These are phyloP conservation scores for Tetramorium alpestre DNA, from an alignment of 1,140 invertebrate genomes.

Conservation along the genomic window DNA sequence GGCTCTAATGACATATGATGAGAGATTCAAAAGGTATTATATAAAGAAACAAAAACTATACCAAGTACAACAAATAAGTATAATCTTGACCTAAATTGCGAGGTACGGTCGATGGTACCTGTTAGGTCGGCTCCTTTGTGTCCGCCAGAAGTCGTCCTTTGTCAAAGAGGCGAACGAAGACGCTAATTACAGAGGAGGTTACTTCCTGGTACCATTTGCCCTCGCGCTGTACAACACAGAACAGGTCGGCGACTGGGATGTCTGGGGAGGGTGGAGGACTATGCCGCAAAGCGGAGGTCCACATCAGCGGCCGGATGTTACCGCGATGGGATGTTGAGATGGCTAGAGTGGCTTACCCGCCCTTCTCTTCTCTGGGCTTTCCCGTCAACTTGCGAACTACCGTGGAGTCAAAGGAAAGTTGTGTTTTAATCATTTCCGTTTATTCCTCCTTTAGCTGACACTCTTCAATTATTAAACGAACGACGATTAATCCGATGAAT, in stretches of 20 bases:
- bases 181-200: slow-evolving; percentile 78
- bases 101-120: slow-evolving; percentile 54
- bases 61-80: slow-evolving; percentile 29
- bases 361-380: neutral
- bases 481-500: slow-evolving; percentile 28
- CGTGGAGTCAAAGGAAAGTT: slow-evolving; percentile 42
- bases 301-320: slow-evolving; percentile 68
- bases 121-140: slow-evolving; percentile 55
- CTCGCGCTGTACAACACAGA: slow-evolving; percentile 59
- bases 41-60: neutral
- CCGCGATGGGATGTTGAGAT: slow-evolving; percentile 59
- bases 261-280: slow-evolving; percentile 54
- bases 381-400: slow-evolving; percentile 29
- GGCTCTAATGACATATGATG: neutral
- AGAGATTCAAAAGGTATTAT: neutral
- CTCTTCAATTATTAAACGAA: slow-evolving; percentile 17
- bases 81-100: slow-evolving; percentile 53
- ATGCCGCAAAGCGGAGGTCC: slow-evolving; percentile 63
- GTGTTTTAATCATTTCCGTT: slow-evolving; percentile 58
- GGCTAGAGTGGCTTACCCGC: slow-evolving; percentile 50
- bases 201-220: slow-evolving; percentile 70
- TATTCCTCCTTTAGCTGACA: neutral
- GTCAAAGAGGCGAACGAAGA: slow-evolving; percentile 79
- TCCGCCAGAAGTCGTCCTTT: slow-evolving; percentile 64
- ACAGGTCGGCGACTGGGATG: slow-evolving; percentile 15